Evolutionary conservation across 2,113 vertebrate genomes (phyloP), one percentile per base, ranked within the genome.

Genomic region (Xenopus tropicalis): DNA sequence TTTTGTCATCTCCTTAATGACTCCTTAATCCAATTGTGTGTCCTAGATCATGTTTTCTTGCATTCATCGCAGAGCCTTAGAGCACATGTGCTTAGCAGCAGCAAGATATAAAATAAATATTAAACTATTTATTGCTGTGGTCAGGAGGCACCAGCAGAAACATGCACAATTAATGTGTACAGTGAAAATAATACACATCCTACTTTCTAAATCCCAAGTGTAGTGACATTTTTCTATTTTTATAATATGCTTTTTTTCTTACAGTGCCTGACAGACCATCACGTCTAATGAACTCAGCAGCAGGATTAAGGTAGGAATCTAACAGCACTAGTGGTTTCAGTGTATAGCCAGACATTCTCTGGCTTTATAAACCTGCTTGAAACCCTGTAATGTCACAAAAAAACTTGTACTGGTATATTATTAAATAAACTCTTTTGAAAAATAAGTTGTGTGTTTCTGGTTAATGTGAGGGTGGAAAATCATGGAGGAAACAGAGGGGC

Each of bases 201-300:
- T 59, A 22, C 23, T 20, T 17, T 54, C 46, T n/a, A 56, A 43
- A 20, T 76, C 73, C 73, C 73, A 7, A 63, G 66, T 63, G 73
- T 69, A 43, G 66, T 63, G 66, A 76, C 73, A 61, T 76, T 74
- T 23, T 59, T 58, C 56, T 74, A 29, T 66, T 67, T 75, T 62
- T 76, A 52, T 44, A 63, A 69, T 56, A 43, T 25, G 21, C 11
- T 20, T 24, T 69, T 66, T 46, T 19, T 56, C 56, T 43, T 29
- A 4, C 46, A 63, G 66, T 69, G 73, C 66, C 24, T 76, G 73
- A 76, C 73, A 76, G 66, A 25, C 66, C 66, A 76, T 76, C 66
- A 76, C 52, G 44, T 69, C 73, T 76, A 76, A 76, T 76, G 73
- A 76, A 76, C 66, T 69, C 73, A 63, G 58, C 48, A 23, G 59